Base-by-base conservation (phyloP, 2,888 invertebrate species). In the Chloromyia formosa region DNA sequence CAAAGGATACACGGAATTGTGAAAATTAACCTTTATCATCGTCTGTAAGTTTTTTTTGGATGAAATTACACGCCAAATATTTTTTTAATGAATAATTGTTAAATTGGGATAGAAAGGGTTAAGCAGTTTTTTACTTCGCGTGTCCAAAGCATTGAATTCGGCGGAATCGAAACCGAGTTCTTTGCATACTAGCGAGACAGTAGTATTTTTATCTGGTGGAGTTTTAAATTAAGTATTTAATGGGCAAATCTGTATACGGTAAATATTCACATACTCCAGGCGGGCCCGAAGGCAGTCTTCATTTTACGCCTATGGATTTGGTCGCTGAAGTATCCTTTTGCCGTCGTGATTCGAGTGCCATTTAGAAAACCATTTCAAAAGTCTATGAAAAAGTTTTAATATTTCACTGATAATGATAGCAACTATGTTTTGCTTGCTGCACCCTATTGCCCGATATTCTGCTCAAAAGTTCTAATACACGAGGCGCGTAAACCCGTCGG, bases 131-230 rank as follows among this genome's bases (percentile, higher is more conserved):
- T 98, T 98, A 80, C 92, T 96, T 75, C 99, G 88, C 0, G 97
- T 96, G 84, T 98, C 98, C 0, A 98, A 99, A 0, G 99, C 99
- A 87, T 99, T 99, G 82, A 98, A 92, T 86, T 99, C 99, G 14
- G 97, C 92, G 77, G 90, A 88, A 83, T 96, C 95, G 81, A 94
- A 95, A 0, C 94, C 95, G 16, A 96, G 87, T 83, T 97, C 95
- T 81, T 94, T 90, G 82, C 96, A 95, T 9, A 96, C 96, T 73
- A 98, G 87, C 72, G 92, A 89, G 16, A 94, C 97, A 0, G 94
- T 93, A 10, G 97, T 96, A 0, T 96, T 97, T 88, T 97, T 96
- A 0, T 82, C 82, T 80, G 42, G 72, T 73, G 14, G 16, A 49
- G 10, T 5, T 49, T 49, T 49, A 12, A n/a, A 3, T 49, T 49